Conservation (phyloP, 1,140 invertebrate genomes). For the Leptopilina boulardi region DNA sequence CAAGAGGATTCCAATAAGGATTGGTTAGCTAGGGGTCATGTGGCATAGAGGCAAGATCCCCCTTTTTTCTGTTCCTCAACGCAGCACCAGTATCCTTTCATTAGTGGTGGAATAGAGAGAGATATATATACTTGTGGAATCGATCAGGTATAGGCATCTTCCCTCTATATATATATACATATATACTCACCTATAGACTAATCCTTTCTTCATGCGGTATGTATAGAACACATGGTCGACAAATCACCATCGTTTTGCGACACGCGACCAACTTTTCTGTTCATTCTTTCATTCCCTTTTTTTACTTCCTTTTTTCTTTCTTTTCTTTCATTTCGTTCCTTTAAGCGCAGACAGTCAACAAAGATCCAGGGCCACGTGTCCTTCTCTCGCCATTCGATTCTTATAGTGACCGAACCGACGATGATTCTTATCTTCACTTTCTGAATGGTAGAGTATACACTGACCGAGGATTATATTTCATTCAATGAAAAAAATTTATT, state of each 20-base stretch:
- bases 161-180: no score
- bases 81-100: conserved; percentile 45
- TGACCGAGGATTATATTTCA: no score
- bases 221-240: conserved; percentile 58
- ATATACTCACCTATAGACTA: conserved; percentile 43
- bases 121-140: no score
- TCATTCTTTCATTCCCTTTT: conserved; percentile 46
- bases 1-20: conserved; percentile 63
- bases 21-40: conserved; percentile 61
- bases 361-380: conserved; percentile 63
- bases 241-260: conserved; percentile 66
- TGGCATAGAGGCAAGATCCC: conserved; percentile 49
- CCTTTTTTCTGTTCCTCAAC: conserved; percentile 42
- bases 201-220: conserved; percentile 55
- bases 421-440: conserved; percentile 13
- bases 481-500: no score
- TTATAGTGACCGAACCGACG: no score
- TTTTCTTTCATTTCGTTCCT: conserved; percentile 49
- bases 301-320: conserved; percentile 53
- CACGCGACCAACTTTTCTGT: conserved; percentile 69
- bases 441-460: no score
- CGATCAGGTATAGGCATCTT: conserved; percentile 49
- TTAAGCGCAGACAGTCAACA: conserved; percentile 64
- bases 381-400: not conserved
- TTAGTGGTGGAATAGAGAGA: conserved; percentile 40